Conservation (phyloP, 2,888 invertebrate genomes). For the Gortyna flavago region DNA sequence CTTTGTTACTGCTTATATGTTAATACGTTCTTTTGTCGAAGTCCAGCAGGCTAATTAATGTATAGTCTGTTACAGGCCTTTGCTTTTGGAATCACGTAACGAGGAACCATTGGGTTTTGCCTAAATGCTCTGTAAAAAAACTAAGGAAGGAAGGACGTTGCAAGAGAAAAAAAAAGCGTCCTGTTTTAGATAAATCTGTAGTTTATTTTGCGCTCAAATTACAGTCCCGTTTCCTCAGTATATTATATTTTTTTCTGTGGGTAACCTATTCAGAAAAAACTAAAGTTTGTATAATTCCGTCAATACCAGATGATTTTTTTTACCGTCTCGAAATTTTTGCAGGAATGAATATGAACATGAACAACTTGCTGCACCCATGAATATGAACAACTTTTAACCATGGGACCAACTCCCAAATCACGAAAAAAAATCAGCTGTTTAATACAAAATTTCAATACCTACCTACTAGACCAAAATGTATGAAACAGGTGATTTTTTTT, state of each 20-base stretch:
- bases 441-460: too few species aligned
- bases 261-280: not conserved
- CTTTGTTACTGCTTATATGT: conserved; percentile 66
- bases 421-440: too few species aligned
- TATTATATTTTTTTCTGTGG: not conserved
- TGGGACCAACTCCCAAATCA: too few species aligned
- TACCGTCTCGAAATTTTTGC: too few species aligned
- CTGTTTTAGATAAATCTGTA: not conserved
- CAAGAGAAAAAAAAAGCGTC: not conserved
- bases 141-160: not conserved
- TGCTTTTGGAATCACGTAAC: conserved; percentile 38
- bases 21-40: conserved; percentile 63
- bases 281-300: not conserved
- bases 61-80: conserved; percentile 42
- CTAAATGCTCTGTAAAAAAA: conserved; percentile 6
- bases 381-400: too few species aligned
- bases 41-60: conserved; percentile 60
- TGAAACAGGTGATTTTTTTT: too few species aligned
- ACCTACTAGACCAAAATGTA: too few species aligned
- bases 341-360: too few species aligned
- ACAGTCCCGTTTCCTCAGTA: not conserved
- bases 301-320: too few species aligned
- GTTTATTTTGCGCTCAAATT: not conserved
- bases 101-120: conserved; percentile 23
- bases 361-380: too few species aligned